Percentiles rank a stretch among this genome's conserved stretches.
phyloP scores from a whole-genome alignment of 2,113 vertebrate species.

The Proterorhinus semilunaris region DNA sequence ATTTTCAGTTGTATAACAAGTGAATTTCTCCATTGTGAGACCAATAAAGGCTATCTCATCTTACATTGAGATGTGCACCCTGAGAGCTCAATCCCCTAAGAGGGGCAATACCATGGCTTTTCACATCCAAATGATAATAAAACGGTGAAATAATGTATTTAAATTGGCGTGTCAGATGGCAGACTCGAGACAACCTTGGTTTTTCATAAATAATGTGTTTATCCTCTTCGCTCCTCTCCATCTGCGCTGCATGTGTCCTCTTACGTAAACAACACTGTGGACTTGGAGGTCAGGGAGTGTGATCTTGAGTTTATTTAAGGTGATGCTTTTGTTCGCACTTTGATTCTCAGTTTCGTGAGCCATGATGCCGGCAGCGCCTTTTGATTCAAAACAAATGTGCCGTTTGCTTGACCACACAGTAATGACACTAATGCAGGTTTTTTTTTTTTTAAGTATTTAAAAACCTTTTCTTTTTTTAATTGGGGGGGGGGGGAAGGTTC shows the following conservation, averaged over 20 bases:
- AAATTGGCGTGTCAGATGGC: too few relatives aligned
- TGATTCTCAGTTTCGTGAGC: not conserved
- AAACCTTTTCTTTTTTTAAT: too few relatives aligned
- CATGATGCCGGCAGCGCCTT: slow-evolving; percentile 8
- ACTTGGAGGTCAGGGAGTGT: not conserved
- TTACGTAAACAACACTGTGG: not conserved
- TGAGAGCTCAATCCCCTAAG: not conserved
- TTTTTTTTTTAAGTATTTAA: too few relatives aligned
- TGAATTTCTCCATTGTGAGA: too few relatives aligned
- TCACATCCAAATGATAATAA: too few relatives aligned
- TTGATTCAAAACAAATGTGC: not conserved
- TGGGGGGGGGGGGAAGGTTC: too few relatives aligned
- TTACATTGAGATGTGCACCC: too few relatives aligned
- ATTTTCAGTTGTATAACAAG: too few relatives aligned
- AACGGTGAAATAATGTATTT: too few relatives aligned
- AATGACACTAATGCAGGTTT: too few relatives aligned
- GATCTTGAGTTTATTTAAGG: slow-evolving; percentile 17
- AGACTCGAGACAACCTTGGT: not conserved
- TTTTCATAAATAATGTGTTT: not conserved
- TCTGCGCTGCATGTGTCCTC: not conserved
- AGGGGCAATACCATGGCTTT: too few relatives aligned
- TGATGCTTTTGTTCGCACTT: slow-evolving; percentile 8
- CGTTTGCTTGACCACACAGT: slow-evolving; percentile 22
- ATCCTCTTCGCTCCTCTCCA: not conserved
- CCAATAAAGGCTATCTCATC: too few relatives aligned